Evolutionary conservation across 2,888 invertebrate genomes (phyloP).

Genomic region (Epiblema foenella): DNA sequence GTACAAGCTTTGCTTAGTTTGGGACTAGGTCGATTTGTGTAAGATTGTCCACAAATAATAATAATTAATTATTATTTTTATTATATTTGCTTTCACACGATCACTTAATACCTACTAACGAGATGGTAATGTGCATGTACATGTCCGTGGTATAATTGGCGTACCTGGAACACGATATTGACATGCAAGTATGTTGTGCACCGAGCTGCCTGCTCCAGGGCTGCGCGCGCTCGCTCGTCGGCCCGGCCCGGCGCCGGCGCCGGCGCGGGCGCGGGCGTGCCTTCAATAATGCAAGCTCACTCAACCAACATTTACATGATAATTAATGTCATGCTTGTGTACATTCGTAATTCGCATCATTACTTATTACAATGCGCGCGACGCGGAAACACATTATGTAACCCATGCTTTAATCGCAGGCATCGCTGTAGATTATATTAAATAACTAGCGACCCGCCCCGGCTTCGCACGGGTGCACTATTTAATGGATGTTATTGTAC

Average conservation of each 20-base stretch:
- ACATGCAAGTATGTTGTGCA: background rate
- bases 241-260: background rate
- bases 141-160: background rate
- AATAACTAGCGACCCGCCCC: too few relatives aligned
- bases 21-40: too few relatives aligned
- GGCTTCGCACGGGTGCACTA: too few relatives aligned
- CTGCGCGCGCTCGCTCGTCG: too few relatives aligned
- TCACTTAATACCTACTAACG: too few relatives aligned
- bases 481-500: too few relatives aligned
- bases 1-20: too few relatives aligned
- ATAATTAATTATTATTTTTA: too few relatives aligned
- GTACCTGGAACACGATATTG: background rate
- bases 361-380: background rate
- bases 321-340: conserved; percentile 15
- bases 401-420: background rate
- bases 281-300: conserved; percentile 18
- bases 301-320: conserved; percentile 1
- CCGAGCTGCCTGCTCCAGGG: background rate
- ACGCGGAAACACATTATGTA: conserved; percentile 1
- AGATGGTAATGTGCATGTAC: background rate
- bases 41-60: too few relatives aligned
- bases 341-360: conserved; percentile 11
- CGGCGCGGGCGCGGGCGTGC: conserved; percentile 11
- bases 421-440: background rate
- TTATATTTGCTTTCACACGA: too few relatives aligned